These are phyloP conservation scores for Apodemia hepburni DNA, from an alignment of 2,888 invertebrate genomes.

Conservation along the genomic window DNA sequence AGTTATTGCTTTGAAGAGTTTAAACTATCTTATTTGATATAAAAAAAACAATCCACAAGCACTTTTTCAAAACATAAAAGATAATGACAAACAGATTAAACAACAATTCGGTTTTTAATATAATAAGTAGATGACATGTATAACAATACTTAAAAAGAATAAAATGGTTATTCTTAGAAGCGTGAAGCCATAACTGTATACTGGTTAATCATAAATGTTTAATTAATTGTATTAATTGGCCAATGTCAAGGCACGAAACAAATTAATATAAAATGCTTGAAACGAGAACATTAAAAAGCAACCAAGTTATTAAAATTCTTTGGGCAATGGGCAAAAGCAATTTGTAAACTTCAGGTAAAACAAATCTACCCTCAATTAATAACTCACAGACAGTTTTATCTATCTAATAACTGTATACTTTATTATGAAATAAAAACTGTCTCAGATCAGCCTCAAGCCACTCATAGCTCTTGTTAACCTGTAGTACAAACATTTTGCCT, in stretches of 20 bases:
- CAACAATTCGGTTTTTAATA: slow-evolving; percentile 17
- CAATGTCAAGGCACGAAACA: slow-evolving; percentile 7
- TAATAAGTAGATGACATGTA: neutral
- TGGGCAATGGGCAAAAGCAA: neutral
- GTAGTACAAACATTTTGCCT: slow-evolving; percentile 3
- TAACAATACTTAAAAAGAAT: slow-evolving; percentile 20
- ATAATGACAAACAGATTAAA: slow-evolving; percentile 28
- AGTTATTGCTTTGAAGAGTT: neutral
- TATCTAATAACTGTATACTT: neutral
- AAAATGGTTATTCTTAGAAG: slow-evolving; percentile 28
- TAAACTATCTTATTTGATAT: neutral
- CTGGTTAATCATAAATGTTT: neutral
- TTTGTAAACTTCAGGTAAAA: neutral
- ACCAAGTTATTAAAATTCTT: neutral
- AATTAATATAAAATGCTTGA: slow-evolving; percentile 4
- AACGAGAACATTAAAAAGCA: slow-evolving; percentile 3
- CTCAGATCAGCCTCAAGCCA: neutral
- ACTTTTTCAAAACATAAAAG: neutral
- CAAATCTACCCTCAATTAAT: neutral
- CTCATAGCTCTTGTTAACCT: neutral
- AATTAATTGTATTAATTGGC: slow-evolving; percentile 20
- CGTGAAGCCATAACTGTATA: slow-evolving; percentile 25
- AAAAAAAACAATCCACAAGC: neutral
- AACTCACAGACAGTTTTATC: neutral
- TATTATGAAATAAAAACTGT: neutral